Evolutionary conservation across 2,888 invertebrate genomes (phyloP).

Genomic region (Apantesis nais): DNA sequence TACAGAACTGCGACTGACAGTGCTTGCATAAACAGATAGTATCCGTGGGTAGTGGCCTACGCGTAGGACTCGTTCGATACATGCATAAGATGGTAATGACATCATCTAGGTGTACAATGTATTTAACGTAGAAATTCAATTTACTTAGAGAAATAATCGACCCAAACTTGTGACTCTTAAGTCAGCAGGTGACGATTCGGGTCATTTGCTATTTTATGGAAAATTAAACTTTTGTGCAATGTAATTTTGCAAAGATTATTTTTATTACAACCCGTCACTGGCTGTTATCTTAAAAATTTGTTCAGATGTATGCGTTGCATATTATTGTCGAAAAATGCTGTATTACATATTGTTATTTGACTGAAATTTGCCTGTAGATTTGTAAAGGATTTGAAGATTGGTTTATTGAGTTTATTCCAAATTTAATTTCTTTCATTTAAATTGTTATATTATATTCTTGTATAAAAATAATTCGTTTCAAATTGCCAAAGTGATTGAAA

Average conservation of each 20-base stretch:
- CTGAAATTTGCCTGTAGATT: background rate
- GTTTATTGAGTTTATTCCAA: no score
- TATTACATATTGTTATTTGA: no score
- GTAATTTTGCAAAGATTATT: background rate
- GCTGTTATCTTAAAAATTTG: no score
- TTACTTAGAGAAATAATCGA: background rate
- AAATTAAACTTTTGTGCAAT: background rate
- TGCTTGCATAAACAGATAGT: conserved; percentile 25
- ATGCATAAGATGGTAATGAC: conserved; percentile 21
- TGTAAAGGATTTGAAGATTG: background rate
- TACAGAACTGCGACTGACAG: conserved; percentile 27
- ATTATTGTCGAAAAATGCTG: no score
- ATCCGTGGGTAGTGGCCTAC: conserved; percentile 27
- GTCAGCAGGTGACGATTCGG: background rate
- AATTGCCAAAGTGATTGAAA: background rate
- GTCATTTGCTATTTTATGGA: no score
- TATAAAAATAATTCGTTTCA: background rate
- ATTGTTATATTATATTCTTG: background rate
- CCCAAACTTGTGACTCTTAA: background rate
- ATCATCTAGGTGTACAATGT: conserved; percentile 1
- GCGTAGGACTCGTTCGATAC: conserved; percentile 16
- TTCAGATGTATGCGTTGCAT: no score
- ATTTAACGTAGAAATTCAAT: conserved; percentile 4
- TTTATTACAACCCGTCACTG: no score
- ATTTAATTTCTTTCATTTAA: background rate